Evolutionary conservation across 2,888 invertebrate species (phyloP), one percentile per base, ranked within the genome.

Genomic region (Diachrysia chrysitis): DNA sequence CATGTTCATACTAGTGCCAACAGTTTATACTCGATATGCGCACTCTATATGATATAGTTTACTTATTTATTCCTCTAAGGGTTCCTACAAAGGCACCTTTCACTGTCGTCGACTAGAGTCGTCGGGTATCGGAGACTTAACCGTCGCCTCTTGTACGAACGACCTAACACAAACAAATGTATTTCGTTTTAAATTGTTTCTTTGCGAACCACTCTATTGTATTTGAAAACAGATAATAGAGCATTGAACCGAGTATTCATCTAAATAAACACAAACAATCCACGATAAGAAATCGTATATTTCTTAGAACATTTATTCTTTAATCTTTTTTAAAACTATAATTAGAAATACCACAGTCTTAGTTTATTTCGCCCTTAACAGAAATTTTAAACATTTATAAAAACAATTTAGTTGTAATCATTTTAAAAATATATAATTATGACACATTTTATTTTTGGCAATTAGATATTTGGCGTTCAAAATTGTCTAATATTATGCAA

Each of bases 181-280:
- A 64, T 57, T 73, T 67, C 42, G 53, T 62, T 48, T 60, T 35
- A 51, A 57, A 42, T 23, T 37, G 58, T 48, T 12, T 21, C 48
- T 74, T 63, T 66, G 54, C 35, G n/a, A 32, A 19, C 51, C 51
- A 56, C 55, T 69, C 21, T 21, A 63, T 55, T 56, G 56, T 71
- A 70, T 77, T 80, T 78, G 56, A 63, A 51, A 42, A 66, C 19
- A 64, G 85, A 85, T 84, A 83, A 66, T 59, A 66, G 83, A 63
- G 46, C 73, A 78, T 76, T 83, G 81, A 83, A 81, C 85, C 76
- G 54, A 51, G 61, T 42, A 70, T 54, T 69, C 78, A 70, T 71
- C 68, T 65, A 69, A 73, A 73, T 71, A 80, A 76, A 77, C 66
- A 80, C 37, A 51, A 57, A 68, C 48, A 69, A 58, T 63, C 29